Evolutionary conservation across 2,888 invertebrate species (phyloP).

Genomic region (Leucophora obtusa): DNA sequence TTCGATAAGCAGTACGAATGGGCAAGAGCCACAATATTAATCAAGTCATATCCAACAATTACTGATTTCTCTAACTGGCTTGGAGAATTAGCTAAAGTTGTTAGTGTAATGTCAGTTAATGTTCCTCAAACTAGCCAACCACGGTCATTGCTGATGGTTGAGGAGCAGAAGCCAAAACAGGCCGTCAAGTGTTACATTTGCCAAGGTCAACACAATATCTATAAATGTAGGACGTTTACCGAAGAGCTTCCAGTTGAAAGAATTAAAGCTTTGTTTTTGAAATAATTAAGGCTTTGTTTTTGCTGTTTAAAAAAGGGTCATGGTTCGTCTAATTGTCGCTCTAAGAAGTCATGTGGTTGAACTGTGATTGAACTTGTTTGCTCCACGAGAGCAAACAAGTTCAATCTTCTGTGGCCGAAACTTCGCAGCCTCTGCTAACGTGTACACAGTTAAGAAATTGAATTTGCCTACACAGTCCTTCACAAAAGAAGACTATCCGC

Average conservation of each 20-base stretch:
- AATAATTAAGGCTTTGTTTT: not conserved
- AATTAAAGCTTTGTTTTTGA: too few relatives aligned
- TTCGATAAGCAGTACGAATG: conserved; percentile 9
- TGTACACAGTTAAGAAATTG: too few relatives aligned
- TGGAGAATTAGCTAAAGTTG: conserved; percentile 16
- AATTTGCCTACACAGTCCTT: too few relatives aligned
- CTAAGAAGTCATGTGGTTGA: not conserved
- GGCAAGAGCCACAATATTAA: conserved; percentile 9
- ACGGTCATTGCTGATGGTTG: too few relatives aligned
- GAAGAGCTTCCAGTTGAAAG: not conserved
- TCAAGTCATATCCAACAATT: conserved; percentile 3
- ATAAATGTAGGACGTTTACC: not conserved
- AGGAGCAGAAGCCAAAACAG: not conserved
- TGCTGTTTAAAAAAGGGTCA: conserved; percentile 6
- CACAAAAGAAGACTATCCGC: too few relatives aligned
- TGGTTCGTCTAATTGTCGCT: not conserved
- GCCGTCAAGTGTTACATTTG: not conserved
- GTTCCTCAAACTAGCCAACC: too few relatives aligned
- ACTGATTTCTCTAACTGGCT: conserved; percentile 4
- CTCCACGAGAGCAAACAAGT: too few relatives aligned
- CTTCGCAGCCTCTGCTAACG: too few relatives aligned
- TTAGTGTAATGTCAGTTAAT: too few relatives aligned
- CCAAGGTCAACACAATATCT: not conserved
- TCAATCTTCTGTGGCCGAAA: too few relatives aligned
- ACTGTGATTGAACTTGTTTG: too few relatives aligned